Base-by-base conservation (phyloP, 2,888 invertebrate species). In the Scrobipalpa costella region DNA sequence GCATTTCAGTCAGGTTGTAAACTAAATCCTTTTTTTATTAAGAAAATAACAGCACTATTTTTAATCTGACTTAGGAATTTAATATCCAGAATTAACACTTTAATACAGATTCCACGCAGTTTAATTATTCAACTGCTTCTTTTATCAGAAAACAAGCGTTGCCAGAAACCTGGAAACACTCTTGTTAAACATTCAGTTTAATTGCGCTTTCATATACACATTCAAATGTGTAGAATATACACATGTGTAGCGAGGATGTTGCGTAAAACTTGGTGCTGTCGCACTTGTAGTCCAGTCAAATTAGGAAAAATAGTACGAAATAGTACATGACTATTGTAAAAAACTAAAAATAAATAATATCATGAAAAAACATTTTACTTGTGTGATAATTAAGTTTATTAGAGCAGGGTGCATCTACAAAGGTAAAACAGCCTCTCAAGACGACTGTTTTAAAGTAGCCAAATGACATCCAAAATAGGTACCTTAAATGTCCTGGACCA, bases 211-310 rank as follows among this genome's bases (percentile, higher is more conserved):
- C 40, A 40, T 40, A 40, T 40, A 13, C 40, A 40, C 40, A 40
- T 40, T 13, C 40, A 40, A 13, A 40, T 40, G 7, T 13, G n/a
- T n/a, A n/a, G n/a, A n/a, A 13, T n/a, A 40, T 1, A n/a, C 3
- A 13, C 2, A n/a, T 9, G 13, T 13, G n/a, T 9, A 13, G 13
- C 40, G 40, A n/a, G 1, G 40, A 40, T 6, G 13, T 40, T 40
- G 40, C 40, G 40, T 40, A 40, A 40, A 40, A 40, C 40, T 40
- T 40, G 40, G 40, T n/a, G 2, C 13, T 40, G 40, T 40, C 40
- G 40, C 40, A 40, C n/a, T 40, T 13, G 40, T 40, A 40, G 40
- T 40, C 40, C 40, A 40, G 40, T 40, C 40, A 40, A 13, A n/a
- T 11, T 13, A 40, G 40, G 40, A 40, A 13, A 40, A 7, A 40